Evolutionary conservation across 2,113 vertebrate species (phyloP).

Genomic region (Ophthalmolycus amberensis): DNA sequence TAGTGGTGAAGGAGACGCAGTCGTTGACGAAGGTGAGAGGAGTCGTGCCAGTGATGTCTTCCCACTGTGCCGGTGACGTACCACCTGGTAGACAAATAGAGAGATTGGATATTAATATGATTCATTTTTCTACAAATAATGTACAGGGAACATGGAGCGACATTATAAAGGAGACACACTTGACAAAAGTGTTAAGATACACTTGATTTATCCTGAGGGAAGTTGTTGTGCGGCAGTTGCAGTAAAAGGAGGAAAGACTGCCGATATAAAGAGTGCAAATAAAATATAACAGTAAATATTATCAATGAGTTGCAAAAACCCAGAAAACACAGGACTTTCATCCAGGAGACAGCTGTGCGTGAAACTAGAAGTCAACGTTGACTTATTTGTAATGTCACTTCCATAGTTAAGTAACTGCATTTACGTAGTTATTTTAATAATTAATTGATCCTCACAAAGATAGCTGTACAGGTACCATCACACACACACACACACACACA

Average conservation of each 20-base stretch:
- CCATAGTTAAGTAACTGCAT: too few species aligned
- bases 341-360: too few species aligned
- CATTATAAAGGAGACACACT: not conserved
- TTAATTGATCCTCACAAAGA: not conserved
- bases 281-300: not conserved
- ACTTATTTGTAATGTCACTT: too few species aligned
- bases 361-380: too few species aligned
- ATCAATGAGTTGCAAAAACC: not conserved
- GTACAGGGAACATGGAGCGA: not conserved
- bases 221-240: too few species aligned
- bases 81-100: conserved; percentile 84
- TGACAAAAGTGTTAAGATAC: not conserved
- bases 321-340: not conserved
- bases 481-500: not conserved
- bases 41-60: conserved; percentile 98
- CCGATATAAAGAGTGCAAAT: not conserved
- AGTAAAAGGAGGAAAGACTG: not conserved
- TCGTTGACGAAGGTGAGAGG: conserved; percentile 94
- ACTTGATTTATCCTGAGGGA: too few species aligned
- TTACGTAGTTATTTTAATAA: too few species aligned
- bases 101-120: not conserved
- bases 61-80: conserved; percentile 98
- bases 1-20: conserved; percentile 97
- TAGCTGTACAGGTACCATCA: too few species aligned
- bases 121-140: not conserved